phyloP scores from a whole-genome alignment of 2,888 invertebrate species.

The Lacanobia wlatinum region DNA sequence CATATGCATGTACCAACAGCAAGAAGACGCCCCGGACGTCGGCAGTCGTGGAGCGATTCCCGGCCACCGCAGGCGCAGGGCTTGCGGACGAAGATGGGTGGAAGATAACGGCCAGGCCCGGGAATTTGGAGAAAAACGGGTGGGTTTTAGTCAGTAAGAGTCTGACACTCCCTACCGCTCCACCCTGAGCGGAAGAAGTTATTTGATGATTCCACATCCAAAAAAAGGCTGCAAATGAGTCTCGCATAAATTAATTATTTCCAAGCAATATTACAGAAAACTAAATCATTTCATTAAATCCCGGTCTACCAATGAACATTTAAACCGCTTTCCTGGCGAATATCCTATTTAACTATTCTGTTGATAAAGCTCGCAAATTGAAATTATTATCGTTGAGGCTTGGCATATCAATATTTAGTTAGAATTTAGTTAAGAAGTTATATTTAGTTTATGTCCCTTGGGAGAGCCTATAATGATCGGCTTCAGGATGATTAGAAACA shows the following conservation, averaged over 20 bases:
- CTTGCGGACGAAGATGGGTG: too few species aligned
- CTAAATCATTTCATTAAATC: constrained; percentile 10
- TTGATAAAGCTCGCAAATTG: neutral
- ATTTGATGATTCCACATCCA: too few species aligned
- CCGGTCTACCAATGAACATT: neutral
- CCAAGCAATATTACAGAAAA: neutral
- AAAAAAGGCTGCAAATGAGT: neutral
- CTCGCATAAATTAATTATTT: constrained; percentile 9
- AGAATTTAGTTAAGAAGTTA: constrained; percentile 15
- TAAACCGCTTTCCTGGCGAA: constrained; percentile 11
- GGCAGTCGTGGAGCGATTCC: too few species aligned
- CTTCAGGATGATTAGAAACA: constrained; percentile 44
- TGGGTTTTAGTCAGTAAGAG: too few species aligned
- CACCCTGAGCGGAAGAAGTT: too few species aligned
- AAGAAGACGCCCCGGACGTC: too few species aligned
- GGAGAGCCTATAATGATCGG: constrained; percentile 13
- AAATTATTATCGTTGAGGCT: constrained; percentile 20
- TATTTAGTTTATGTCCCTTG: constrained; percentile 23
- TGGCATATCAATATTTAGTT: constrained; percentile 22
- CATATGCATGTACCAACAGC: too few species aligned
- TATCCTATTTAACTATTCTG: constrained; percentile 11
- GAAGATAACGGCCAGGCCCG: too few species aligned
- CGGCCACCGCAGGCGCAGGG: too few species aligned
- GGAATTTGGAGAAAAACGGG: too few species aligned
- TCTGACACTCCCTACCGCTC: too few species aligned